Base-by-base conservation (phyloP, 1,140 invertebrate species). In the Vollenhovia emeryi region DNA sequence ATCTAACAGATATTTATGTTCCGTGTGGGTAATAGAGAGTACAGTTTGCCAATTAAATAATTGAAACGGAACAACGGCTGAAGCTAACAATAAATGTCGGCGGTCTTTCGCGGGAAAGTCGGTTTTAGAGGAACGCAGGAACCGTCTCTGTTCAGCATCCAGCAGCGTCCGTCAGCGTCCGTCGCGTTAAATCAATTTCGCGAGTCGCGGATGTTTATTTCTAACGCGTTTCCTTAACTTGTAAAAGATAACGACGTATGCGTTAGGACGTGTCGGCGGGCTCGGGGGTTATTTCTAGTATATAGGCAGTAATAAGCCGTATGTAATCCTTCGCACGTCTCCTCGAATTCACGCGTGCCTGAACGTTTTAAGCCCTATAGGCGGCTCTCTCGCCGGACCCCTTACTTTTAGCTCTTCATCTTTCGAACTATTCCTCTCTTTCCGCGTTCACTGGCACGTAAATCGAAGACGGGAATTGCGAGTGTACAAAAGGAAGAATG, bases 271-370 rank as follows among this genome's bases (percentile, higher is more conserved):
- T 15, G 45, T 50, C 24, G 18, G 18, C 33, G 21, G 33, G 43
- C 45, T 30, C 18, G 36, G 15, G n/a, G 27, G 62, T 55, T 80
- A 80, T 80, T 69, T 80, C 62, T 36, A 80, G 48, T n/a, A n/a
- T n/a, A n/a, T n/a, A n/a, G n/a, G n/a, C n/a, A n/a, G n/a, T 52
- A 69, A 69, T 52, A 68, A 79, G 60, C 45, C 43, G 36, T 64
- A 66, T 21, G 48, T 43, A 43, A 80, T 55, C 21, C 76, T 55
- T 79, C 62, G 60, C 6, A 43, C 30, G n/a, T 79, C 8, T 79
- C 30, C 9, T 18, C 52, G 40, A 62, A 62, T 62, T 62, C 36
- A 21, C 71, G 33, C 52, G 33, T 18, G 33, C 15, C 15, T 60
- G 18, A 33, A 30, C 15, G 36, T 30, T 18, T 18, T 55, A 73